Evolutionary conservation across 2,888 invertebrate species (phyloP).

Genomic region (Anticlea derivata): DNA sequence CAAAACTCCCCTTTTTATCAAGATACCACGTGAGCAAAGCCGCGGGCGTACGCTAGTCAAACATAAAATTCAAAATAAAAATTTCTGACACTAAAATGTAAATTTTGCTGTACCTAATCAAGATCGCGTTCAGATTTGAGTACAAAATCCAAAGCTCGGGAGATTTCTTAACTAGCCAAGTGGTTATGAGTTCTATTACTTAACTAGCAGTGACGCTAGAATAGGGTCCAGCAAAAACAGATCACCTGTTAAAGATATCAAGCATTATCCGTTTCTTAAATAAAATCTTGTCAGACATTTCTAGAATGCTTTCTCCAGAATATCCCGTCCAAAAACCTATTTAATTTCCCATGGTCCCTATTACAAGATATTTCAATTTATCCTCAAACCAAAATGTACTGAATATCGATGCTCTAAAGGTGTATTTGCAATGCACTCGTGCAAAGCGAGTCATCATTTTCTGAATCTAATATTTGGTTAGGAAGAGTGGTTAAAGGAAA

Average conservation of each 20-base stretch:
- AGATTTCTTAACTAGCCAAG: no score
- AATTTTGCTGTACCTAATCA: no score
- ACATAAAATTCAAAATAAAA: no score
- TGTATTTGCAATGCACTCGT: background rate
- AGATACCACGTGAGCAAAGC: no score
- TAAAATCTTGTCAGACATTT: slow-evolving; percentile 7
- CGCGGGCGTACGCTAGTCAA: no score
- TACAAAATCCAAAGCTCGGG: no score
- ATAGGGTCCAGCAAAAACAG: no score
- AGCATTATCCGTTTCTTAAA: background rate
- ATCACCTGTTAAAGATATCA: background rate
- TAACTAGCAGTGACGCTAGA: no score
- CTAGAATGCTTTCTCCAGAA: slow-evolving; percentile 4
- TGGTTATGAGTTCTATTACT: no score
- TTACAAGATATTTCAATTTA: slow-evolving; percentile 11
- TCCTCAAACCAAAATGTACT: slow-evolving; percentile 6
- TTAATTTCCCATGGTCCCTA: slow-evolving; percentile 16
- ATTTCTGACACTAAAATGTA: no score
- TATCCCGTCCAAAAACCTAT: slow-evolving; percentile 16
- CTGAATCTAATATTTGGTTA: slow-evolving; percentile 32
- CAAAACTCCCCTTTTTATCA: no score
- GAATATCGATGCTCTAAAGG: background rate
- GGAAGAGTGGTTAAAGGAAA: slow-evolving; percentile 13
- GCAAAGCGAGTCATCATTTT: slow-evolving; percentile 19
- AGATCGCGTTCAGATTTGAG: no score